Evolutionary conservation across 2,888 invertebrate genomes (phyloP), one percentile per base, ranked within the genome.

Genomic region (Schizaphis graminum): DNA sequence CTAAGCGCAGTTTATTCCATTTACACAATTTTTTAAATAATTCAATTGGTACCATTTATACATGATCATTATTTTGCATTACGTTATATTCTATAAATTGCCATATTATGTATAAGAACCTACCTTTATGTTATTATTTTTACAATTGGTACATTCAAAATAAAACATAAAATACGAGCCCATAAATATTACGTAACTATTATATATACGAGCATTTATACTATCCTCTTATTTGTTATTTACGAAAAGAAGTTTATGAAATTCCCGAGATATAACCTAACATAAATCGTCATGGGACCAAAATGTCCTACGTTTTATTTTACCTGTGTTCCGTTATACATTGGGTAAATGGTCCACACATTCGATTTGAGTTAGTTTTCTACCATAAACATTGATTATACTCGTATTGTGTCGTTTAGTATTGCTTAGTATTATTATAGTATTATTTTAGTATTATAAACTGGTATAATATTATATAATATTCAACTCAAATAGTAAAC

Each of bases 111-210:
- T n/a, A 35, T 49, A 13, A 35, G 24, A n/a, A 67, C n/a, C 67
- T 35, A 77, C 49, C 35, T 91, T 49, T 61, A 53, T 84, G 53
- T 53, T 53, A 16, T 91, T 84, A 28, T 91, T 56, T 91, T 91
- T 91, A 56, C 28, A 56, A 91, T 84, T 56, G 56, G 56, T 41
- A 35, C 56, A 4, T 28, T 28, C 10, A 44, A 84, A 53, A 91
- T 91, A 56, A 91, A 56, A 84, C 3, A 91, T 91, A 91, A 91
- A 84, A 84, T 53, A 53, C 24, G 35, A 85, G 16, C 21, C 8
- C 91, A 85, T 91, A 91, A 91, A 91, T 85, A 56, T 84, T 85
- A n/a, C n/a, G 91, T 28, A 53, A 91, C 53, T 53, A 4, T 41
- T 53, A 4, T 41, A 4, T 41, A 28, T 56, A 91, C 21, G 41